Percentiles rank a stretch among this genome's conserved stretches.
phyloP scores from a whole-genome alignment of 2,797 vertebrate species.

The Carapus acus region DNA sequence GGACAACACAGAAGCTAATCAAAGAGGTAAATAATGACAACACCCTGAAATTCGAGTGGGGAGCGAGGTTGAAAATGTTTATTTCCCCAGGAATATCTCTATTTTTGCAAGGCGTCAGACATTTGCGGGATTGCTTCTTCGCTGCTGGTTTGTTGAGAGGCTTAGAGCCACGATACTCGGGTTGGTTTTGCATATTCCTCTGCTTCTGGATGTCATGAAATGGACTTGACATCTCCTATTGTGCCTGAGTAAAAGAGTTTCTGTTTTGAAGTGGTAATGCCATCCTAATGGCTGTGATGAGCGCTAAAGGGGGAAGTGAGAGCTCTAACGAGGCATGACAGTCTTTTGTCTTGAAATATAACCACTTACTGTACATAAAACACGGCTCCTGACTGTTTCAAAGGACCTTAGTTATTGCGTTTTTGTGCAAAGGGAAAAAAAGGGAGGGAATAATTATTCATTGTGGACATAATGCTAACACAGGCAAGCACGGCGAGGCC shows the following conservation, averaged over 20 bases:
- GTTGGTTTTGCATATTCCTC: slow-evolving; percentile 51
- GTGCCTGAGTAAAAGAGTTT: slow-evolving; percentile 54
- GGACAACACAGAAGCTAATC: no score
- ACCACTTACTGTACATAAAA: slow-evolving; percentile 53
- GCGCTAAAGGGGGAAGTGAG: slow-evolving; percentile 57
- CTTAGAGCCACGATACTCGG: slow-evolving; percentile 31
- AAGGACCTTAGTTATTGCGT: slow-evolving; percentile 40
- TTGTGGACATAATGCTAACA: slow-evolving; percentile 23
- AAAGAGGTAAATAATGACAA: no score
- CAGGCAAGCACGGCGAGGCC: slow-evolving; percentile 24
- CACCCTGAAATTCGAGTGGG: no score
- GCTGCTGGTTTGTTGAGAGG: slow-evolving; percentile 3
- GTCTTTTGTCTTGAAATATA: slow-evolving; percentile 64
- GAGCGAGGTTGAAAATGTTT: no score
- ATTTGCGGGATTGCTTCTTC: slow-evolving; percentile 5
- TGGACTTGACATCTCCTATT: slow-evolving; percentile 42
- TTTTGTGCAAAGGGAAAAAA: slow-evolving; percentile 29
- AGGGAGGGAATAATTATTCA: slow-evolving; percentile 30
- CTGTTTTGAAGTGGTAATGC: slow-evolving; percentile 73
- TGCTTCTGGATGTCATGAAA: slow-evolving; percentile 48
- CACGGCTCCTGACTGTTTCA: slow-evolving; percentile 43
- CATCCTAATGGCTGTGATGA: slow-evolving; percentile 66
- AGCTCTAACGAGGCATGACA: slow-evolving; percentile 60
- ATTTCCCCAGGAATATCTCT: not conserved
- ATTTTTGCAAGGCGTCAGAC: slow-evolving; percentile 3